Evolutionary conservation across 2,888 invertebrate species (phyloP), one percentile per base, ranked within the genome.

Genomic region (Eurytoma californica): DNA sequence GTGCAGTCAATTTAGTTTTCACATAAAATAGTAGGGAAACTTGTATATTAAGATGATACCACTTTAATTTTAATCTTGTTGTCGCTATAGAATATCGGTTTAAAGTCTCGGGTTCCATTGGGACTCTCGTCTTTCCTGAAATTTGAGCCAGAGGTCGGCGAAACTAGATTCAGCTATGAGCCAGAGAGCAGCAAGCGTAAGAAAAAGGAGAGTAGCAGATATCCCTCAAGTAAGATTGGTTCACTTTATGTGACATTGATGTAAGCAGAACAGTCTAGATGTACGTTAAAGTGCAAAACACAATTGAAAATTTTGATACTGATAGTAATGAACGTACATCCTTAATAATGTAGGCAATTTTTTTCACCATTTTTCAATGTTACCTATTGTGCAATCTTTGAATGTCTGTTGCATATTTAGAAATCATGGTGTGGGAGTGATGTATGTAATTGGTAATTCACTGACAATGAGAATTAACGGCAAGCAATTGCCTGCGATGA

Each of bases 181-280:
- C 18, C 14, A 57, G 39, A 53, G 47, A n/a, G 72, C 61, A 72
- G 51, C 51, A 14, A 57, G 68, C 24, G n/a, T 13, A 55, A 60
- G 51, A 60, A 55, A 13, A 63, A 76, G 53, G 55, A 47, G 47
- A 63, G 63, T 76, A 39, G 55, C 14, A 49, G 28, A 47, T 53
- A n/a, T 39, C 24, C 7, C 39, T 39, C 39, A 7, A 39, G 39
- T 7, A 28, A 60, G 18, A 61, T 58, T 30, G 58, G 77, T 49
- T 51, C 58, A 51, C 51, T 58, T 72, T 70, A 70, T 55, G 57
- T 72, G 77, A 77, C 77, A 66, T 72, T 72, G 58, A 72, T 58
- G 39, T 39, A 39, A 39, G 4, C 3, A 39, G 5, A 39, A 39
- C 7, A 39, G 3, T 2, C 24, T 24, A 24, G 24, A 24, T 24